These are phyloP conservation scores for Forbesichthys papilliferus DNA, from an alignment of 2,113 vertebrate genomes.

Conservation along the genomic window DNA sequence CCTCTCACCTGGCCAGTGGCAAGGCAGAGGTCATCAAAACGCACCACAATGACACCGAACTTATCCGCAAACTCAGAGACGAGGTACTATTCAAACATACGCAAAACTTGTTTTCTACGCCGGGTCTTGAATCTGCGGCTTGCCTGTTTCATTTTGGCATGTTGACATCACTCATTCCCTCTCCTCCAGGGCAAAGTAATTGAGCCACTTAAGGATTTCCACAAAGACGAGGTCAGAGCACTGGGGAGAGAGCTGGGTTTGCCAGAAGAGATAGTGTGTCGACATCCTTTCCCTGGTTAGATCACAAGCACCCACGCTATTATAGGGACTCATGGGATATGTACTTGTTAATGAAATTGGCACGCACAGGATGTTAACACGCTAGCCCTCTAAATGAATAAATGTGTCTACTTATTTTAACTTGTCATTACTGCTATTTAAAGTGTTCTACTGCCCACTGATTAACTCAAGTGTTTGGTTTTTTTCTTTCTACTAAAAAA, in stretches of 20 bases:
- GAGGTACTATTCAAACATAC: conserved; percentile 76
- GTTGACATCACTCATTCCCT: conserved; percentile 33
- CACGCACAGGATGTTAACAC: too few relatives aligned
- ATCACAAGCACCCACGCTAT: conserved; percentile 4
- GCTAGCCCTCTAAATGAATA: too few relatives aligned
- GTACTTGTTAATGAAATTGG: neutral
- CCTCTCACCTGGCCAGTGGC: conserved; percentile 90
- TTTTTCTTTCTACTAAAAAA: too few relatives aligned
- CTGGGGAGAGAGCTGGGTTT: conserved; percentile 94
- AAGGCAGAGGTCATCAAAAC: conserved; percentile 99
- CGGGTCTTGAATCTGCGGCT: too few relatives aligned
- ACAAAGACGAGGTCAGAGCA: conserved; percentile 96
- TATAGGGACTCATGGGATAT: neutral
- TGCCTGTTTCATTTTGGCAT: neutral
- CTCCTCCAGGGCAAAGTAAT: conserved; percentile 91
- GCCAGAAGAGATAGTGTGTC: conserved; percentile 92
- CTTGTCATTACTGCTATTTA: too few relatives aligned
- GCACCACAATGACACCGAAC: conserved; percentile 97
- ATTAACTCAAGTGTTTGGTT: neutral
- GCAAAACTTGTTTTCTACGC: neutral
- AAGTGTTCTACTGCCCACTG: neutral
- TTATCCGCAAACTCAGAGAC: conserved; percentile 94
- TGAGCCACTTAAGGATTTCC: conserved; percentile 97
- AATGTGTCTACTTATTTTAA: too few relatives aligned
- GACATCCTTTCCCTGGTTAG: conserved; percentile 96